Percentiles rank a stretch among this genome's conserved stretches.
phyloP scores from a whole-genome alignment of 2,888 invertebrate genomes.

The Chrysolina oricalcia region DNA sequence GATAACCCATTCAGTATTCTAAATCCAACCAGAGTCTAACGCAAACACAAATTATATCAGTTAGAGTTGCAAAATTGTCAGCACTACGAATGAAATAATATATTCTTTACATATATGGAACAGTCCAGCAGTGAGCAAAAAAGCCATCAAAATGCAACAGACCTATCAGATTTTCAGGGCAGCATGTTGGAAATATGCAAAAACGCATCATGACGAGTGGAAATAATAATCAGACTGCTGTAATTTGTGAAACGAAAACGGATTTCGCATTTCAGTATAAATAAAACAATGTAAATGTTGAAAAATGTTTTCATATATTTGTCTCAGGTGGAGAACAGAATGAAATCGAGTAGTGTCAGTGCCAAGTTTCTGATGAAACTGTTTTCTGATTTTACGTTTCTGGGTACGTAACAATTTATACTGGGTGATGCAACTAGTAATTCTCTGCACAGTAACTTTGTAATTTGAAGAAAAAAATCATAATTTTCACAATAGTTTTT shows the following conservation, averaged over 20 bases:
- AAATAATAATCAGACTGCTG: slow-evolving; percentile 17
- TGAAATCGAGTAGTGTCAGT: not conserved
- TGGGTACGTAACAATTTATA: no score
- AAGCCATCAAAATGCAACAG: slow-evolving; percentile 31
- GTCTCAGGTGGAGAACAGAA: no score
- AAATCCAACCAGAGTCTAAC: not conserved
- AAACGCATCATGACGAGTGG: slow-evolving; percentile 38
- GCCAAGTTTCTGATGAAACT: not conserved
- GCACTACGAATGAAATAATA: slow-evolving; percentile 36
- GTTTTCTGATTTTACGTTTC: not conserved
- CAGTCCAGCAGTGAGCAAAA: slow-evolving; percentile 32
- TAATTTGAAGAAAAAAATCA: no score
- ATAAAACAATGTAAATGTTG: no score
- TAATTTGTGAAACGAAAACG: slow-evolving; percentile 31
- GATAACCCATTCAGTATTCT: no score
- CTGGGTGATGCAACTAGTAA: no score
- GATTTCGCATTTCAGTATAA: not conserved
- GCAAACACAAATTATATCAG: not conserved
- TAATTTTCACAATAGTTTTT: no score
- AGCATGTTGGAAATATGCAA: slow-evolving; percentile 45
- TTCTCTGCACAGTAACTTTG: no score
- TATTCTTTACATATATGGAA: slow-evolving; percentile 48
- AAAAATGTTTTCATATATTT: no score
- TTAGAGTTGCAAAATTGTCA: slow-evolving; percentile 33
- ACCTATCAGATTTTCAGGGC: slow-evolving; percentile 29